Evolutionary conservation across 2,113 vertebrate genomes (phyloP).

Genomic region (Cricetomys ansorgei): DNA sequence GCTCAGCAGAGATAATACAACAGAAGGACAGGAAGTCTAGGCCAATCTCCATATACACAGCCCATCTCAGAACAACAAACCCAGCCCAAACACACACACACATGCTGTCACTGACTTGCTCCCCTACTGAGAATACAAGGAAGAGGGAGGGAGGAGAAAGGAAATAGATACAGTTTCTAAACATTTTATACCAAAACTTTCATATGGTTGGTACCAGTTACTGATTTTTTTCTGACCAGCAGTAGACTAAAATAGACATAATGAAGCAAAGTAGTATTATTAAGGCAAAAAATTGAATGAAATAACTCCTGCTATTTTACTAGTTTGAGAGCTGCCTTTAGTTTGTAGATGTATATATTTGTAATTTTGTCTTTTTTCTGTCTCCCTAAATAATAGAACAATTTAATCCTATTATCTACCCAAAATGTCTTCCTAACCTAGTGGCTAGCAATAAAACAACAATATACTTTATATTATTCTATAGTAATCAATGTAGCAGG

Average conservation of each 20-base stretch:
- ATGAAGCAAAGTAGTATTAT: slow-evolving; percentile 13
- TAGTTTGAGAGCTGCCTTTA: neutral
- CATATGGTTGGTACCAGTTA: neutral
- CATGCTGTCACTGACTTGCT: neutral
- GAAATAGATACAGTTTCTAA: slow-evolving; percentile 28
- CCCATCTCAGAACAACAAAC: neutral
- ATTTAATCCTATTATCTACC: neutral
- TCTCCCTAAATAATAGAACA: neutral
- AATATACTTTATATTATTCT: slow-evolving; percentile 1
- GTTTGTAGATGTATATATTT: neutral
- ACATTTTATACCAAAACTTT: slow-evolving; percentile 21
- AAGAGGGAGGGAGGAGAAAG: neutral
- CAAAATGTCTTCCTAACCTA: neutral
- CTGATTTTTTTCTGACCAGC: neutral
- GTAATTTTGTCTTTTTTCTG: slow-evolving; percentile 15
- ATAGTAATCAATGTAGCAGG: neutral
- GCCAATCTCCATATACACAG: neutral
- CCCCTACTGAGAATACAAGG: neutral
- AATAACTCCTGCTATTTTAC: neutral
- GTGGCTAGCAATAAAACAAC: neutral
- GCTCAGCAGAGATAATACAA: neutral
- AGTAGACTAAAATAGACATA: slow-evolving; percentile 1
- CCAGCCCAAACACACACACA: neutral
- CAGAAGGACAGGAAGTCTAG: neutral
- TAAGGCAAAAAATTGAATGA: neutral